A percentile compares a stretch with the other conserved stretches of the same genome.
phyloP scores from a whole-genome alignment of 37 sponge, comb jelly and placozoan genomes.

The Chondrosia reniformis region DNA sequence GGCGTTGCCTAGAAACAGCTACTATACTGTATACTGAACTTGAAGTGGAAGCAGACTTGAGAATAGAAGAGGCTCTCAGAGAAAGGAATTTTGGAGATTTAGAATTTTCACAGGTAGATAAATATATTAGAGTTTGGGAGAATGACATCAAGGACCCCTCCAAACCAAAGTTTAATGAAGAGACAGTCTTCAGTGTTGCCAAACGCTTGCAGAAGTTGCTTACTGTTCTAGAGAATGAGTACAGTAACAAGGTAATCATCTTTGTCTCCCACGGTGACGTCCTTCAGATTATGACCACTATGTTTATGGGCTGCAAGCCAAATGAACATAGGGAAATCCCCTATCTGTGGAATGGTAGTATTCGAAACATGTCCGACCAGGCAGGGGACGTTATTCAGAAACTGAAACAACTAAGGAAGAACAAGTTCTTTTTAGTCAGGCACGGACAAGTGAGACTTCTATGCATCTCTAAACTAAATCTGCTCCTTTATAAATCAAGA shows the following conservation, averaged over 20 bases:
- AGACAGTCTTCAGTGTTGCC: constrained; percentile 16
- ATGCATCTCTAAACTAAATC: no score
- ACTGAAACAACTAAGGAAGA: not conserved
- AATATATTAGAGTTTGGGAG: constrained; percentile 6
- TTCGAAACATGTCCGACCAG: constrained; percentile 6
- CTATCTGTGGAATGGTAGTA: not conserved
- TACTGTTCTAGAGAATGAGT: constrained; percentile 6
- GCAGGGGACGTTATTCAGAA: not conserved
- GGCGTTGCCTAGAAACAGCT: constrained; percentile 15
- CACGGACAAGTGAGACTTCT: constrained; percentile 14
- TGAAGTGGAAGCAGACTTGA: not conserved
- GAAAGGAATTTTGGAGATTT: constrained; percentile 37
- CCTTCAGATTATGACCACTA: constrained; percentile 8
- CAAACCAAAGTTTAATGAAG: constrained; percentile 6
- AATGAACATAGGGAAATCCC: not conserved
- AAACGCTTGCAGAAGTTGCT: not conserved
- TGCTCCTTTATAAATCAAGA: no score
- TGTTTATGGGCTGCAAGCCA: constrained; percentile 1
- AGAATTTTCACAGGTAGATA: not conserved
- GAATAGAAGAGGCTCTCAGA: not conserved
- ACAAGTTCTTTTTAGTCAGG: not conserved
- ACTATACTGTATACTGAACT: not conserved
- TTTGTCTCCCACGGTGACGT: constrained; percentile 26
- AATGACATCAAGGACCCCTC: not conserved
- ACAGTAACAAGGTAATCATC: not conserved